Percentiles rank a stretch among this genome's conserved stretches.
These are phyloP conservation scores for Nomada goodeniana DNA, from an alignment of 2,888 invertebrate genomes.

Conservation along the genomic window DNA sequence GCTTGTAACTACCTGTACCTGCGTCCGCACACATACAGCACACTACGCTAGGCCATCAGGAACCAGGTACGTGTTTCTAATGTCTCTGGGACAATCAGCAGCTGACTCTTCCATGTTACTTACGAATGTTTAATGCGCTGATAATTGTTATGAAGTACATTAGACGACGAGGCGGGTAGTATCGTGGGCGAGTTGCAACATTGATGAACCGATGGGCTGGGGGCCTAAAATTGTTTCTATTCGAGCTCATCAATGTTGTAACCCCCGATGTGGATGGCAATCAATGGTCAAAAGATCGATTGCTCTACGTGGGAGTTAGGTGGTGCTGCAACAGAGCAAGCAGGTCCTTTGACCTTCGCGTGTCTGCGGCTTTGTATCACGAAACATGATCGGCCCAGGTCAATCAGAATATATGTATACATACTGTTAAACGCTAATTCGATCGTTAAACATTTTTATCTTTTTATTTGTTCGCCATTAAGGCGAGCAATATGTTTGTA, in stretches of 20 bases:
- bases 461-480: neutral
- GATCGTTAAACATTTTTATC: neutral
- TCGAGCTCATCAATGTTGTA: slow-evolving; percentile 69
- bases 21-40: slow-evolving; percentile 23
- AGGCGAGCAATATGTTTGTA: no score
- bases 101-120: slow-evolving; percentile 70
- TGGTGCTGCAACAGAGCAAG: slow-evolving; percentile 6
- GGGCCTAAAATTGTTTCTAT: slow-evolving; percentile 38
- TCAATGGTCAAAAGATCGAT: slow-evolving; percentile 68
- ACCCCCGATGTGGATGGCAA: slow-evolving; percentile 45
- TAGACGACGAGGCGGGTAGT: slow-evolving; percentile 46
- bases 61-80: slow-evolving; percentile 52
- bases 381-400: neutral
- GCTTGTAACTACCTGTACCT: slow-evolving; percentile 17
- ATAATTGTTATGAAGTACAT: slow-evolving; percentile 74
- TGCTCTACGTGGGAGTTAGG: slow-evolving; percentile 29
- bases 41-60: slow-evolving; percentile 7
- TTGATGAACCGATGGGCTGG: slow-evolving; percentile 33
- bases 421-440: neutral
- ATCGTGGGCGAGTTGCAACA: slow-evolving; percentile 35
- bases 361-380: neutral
- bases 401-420: neutral
- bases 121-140: slow-evolving; percentile 71
- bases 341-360: slow-evolving; percentile 55
- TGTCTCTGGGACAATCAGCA: slow-evolving; percentile 71